Evolutionary conservation across 1,140 invertebrate species (phyloP), one percentile per base, ranked within the genome.

Genomic region (Oedothorax gibbosus): DNA sequence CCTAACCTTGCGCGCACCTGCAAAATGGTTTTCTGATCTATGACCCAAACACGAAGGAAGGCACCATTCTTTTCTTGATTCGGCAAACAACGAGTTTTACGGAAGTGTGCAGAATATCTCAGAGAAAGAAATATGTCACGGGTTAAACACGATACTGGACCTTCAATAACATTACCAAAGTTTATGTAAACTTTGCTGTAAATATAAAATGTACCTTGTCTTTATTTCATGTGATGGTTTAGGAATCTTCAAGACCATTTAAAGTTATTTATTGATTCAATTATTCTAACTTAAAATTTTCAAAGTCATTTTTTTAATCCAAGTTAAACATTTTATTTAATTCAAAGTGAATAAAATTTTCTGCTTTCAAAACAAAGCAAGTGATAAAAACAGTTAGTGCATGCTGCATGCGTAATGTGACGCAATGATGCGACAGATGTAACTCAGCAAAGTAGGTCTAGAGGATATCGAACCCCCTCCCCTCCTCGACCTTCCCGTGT

Each of bases 401-500:
- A 35, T 35, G 80, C 57, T 82, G 80, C 35, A 73, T 69, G 80
- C 64, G 77, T 73, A 65, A 50, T 64, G 49, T 82, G 68, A 82
- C 80, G 80, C 54, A 82, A 82, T n/a, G 81, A 9, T 64, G 81
- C 81, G 81, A 84, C 81, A 84, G 81, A 84, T 84, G 81, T 75
- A 68, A n/a, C 8, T 35, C 50, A 15, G 76, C 56, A 73, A 84
- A 84, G 81, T 84, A 84, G 81, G 81, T 84, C 72, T 84, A 75
- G 71, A 76, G 81, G 81, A 84, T 84, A 64, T 75, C 81, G 81
- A 84, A 71, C 72, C 81, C 81, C 72, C 50, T 73, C 18, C 78
- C 49, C 18, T 64, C 56, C 57, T 68, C 35, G 35, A 35, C 35
- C 35, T 35, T 35, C 35, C 35, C 35, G 35, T 35, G 35, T 71